phyloP scores from a whole-genome alignment of 2,888 invertebrate genomes.

The Sarcophaga caerulescens region DNA sequence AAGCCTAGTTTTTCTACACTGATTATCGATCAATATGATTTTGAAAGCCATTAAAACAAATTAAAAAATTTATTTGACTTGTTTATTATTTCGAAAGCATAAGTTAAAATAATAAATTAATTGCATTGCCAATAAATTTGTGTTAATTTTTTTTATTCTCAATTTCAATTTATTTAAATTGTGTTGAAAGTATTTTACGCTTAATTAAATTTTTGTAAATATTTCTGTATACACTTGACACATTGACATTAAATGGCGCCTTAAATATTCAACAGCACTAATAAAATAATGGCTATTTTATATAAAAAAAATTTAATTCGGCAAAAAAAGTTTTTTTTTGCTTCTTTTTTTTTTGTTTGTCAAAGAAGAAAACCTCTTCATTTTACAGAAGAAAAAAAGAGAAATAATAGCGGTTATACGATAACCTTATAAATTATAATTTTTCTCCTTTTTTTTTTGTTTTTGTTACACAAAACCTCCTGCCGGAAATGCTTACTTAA shows the following conservation, averaged over 20 bases:
- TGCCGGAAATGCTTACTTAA: constrained; percentile 69
- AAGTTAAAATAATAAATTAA: neutral
- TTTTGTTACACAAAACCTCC: constrained; percentile 26
- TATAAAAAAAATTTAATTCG: constrained; percentile 15
- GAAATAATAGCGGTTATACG: constrained; percentile 39
- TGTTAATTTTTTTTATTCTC: constrained; percentile 25
- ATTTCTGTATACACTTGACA: constrained; percentile 66
- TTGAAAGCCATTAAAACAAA: too few species aligned
- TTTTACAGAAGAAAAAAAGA: constrained; percentile 29
- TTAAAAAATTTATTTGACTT: neutral
- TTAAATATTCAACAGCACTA: neutral
- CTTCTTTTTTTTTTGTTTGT: constrained; percentile 19
- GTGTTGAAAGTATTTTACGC: constrained; percentile 63
- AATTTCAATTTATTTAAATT: constrained; percentile 43
- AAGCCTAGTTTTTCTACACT: too few species aligned
- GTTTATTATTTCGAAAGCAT: neutral
- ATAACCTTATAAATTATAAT: constrained; percentile 20
- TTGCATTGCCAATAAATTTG: constrained; percentile 40
- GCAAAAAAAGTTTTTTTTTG: constrained; percentile 25
- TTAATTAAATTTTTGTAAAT: constrained; percentile 64
- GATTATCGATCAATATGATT: too few species aligned
- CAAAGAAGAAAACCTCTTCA: constrained; percentile 23
- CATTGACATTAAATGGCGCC: constrained; percentile 68
- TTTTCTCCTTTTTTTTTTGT: neutral
- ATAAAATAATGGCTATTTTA: constrained; percentile 26